Percentiles rank a stretch among this genome's conserved stretches.
phyloP scores from a whole-genome alignment of 2,888 invertebrate genomes.

The Diadegma fenestrale region DNA sequence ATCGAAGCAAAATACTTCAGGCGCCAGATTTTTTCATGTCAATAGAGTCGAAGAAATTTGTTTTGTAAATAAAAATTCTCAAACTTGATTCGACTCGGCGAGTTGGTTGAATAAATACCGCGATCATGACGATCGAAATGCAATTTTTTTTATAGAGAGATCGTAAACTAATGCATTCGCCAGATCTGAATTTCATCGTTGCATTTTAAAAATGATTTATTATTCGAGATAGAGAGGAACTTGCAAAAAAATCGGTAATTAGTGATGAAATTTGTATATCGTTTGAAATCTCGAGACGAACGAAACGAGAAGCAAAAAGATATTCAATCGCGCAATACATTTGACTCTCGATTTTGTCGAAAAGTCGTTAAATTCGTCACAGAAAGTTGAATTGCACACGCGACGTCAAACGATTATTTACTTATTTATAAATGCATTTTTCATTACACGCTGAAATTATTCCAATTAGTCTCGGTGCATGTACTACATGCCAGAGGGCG shows the following conservation, averaged over 20 bases:
- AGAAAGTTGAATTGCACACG: constrained; percentile 19
- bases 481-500: constrained; percentile 35
- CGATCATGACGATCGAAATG: not conserved
- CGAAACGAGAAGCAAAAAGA: not conserved
- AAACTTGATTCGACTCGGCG: not conserved
- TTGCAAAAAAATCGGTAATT: not conserved
- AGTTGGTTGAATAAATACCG: not conserved
- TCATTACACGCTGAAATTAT: constrained; percentile 61
- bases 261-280: not conserved
- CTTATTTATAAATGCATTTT: constrained; percentile 53
- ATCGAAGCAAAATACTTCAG: not conserved
- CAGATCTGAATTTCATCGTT: not conserved
- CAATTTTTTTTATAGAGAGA: not conserved
- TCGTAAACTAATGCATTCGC: not conserved
- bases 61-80: not conserved
- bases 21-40: not conserved
- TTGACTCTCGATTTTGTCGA: not conserved
- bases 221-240: not conserved
- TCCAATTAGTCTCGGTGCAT: constrained; percentile 63
- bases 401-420: constrained; percentile 22
- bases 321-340: constrained; percentile 1
- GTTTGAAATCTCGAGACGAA: not conserved
- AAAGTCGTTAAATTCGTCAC: constrained; percentile 25
- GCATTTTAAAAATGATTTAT: not conserved
- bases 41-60: not conserved